Base-by-base conservation (phyloP, 2,113 vertebrate species). In the Colossoma macropomum region DNA sequence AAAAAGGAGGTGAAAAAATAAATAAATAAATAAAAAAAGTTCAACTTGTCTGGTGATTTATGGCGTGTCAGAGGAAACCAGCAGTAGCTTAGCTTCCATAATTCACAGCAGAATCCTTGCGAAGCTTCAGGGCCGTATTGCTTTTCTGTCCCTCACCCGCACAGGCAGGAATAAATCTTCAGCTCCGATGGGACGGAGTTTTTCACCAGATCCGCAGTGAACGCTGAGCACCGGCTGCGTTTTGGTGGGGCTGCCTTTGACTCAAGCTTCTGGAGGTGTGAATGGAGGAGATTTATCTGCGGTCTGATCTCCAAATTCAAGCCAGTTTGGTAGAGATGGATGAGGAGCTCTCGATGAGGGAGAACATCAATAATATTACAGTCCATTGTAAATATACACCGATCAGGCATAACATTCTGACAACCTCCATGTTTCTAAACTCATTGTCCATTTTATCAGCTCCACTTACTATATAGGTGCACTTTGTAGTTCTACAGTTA, bases 71-170 rank as follows among this genome's bases (percentile, higher is more conserved):
- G 68, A 62, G 32, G 71, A 76, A 73, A 84, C 75, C 85, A 82
- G 81, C 81, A 73, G 77, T 80, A 87, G 82, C 84, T 81, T 82
- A 82, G 85, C 81, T 85, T 84, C 86, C 84, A 87, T 89, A 87
- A 84, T 87, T 89, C 84, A 87, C 71, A 28, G 60, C 79, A 73
- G 80, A 70, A 82, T 81, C 79, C 75, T 77, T 79, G 66, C 50
- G 70, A 79, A 86, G 84, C 81, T 85, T 89, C 84, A 85, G 85
- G 87, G 87, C 75, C 75, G 45, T 85, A 73, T 87, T 85, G 83
- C 85, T 79, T 84, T 84, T 78, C 84, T 84, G 81, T 85, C 85
- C 85, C 84, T 84, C 81, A 87, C 70, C 38, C 75, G 21, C 38
- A 68, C 74, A 81, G 75, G 25, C n/a, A 38, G 56, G 75, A 66